Evolutionary conservation across 2,797 vertebrate species (phyloP).

Genomic region (Ptychobarbus kaznakovi): DNA sequence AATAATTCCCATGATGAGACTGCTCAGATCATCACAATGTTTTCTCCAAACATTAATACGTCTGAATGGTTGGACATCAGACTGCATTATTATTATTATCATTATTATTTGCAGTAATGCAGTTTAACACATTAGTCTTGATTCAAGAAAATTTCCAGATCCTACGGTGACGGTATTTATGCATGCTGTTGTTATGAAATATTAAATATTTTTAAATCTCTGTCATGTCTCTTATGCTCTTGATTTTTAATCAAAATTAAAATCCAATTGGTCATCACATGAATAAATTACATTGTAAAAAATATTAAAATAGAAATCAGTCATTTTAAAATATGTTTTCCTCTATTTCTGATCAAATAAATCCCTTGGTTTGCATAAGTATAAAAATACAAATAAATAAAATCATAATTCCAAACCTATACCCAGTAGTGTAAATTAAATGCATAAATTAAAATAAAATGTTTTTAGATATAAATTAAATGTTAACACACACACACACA

Average conservation of each 20-base stretch:
- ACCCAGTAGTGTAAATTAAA: background rate
- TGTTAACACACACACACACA: too few species aligned
- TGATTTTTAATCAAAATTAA: too few species aligned
- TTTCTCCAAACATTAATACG: background rate
- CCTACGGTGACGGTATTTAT: background rate
- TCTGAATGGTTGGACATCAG: background rate
- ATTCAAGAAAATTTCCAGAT: background rate
- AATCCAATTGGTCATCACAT: background rate
- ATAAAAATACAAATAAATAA: too few species aligned
- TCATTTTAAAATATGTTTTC: background rate
- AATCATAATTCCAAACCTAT: background rate
- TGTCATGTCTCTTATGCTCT: background rate
- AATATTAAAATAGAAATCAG: background rate
- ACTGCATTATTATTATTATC: background rate
- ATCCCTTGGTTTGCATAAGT: background rate
- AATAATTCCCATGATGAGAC: conserved; percentile 13
- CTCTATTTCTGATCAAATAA: background rate
- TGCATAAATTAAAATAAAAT: background rate
- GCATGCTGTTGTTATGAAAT: background rate
- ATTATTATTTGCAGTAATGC: background rate
- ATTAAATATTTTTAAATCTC: background rate
- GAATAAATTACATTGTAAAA: background rate
- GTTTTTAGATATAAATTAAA: background rate
- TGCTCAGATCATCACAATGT: background rate
- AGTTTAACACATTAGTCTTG: background rate